Evolutionary conservation across 2,113 vertebrate genomes (phyloP).

Genomic region (Micromys minutus): DNA sequence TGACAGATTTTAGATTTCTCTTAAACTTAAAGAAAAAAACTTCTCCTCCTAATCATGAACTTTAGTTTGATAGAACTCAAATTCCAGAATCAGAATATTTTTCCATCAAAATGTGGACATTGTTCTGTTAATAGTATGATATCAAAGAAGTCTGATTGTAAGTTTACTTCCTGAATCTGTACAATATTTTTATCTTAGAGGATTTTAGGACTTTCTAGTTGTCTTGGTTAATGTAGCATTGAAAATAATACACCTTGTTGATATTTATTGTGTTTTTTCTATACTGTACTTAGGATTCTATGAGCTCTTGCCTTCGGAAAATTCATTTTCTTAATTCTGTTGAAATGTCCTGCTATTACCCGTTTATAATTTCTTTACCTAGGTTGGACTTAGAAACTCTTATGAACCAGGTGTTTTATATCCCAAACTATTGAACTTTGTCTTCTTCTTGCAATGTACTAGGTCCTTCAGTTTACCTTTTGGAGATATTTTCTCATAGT

Average conservation of each 20-base stretch:
- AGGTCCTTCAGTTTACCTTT: constrained; percentile 16
- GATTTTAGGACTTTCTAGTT: constrained; percentile 36
- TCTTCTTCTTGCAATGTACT: not conserved
- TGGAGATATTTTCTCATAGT: constrained; percentile 26
- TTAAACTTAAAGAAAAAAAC: not conserved
- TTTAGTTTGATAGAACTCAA: constrained; percentile 32
- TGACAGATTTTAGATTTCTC: constrained; percentile 39
- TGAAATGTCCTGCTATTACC: not conserved
- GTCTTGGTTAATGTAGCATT: constrained; percentile 2
- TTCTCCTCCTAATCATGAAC: constrained; percentile 2
- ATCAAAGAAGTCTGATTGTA: constrained; percentile 2
- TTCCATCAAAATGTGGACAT: constrained; percentile 17
- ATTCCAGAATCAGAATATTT: constrained; percentile 62
- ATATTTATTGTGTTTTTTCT: not conserved
- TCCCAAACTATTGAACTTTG: not conserved
- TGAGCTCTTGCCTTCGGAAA: not conserved
- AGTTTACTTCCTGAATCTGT: constrained; percentile 22
- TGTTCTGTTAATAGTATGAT: not conserved
- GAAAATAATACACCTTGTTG: not conserved
- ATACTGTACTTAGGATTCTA: constrained; percentile 5
- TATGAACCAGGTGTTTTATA: not conserved
- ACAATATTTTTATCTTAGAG: not conserved
- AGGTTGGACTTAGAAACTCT: constrained; percentile 38
- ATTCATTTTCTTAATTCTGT: constrained; percentile 43
- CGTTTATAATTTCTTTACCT: constrained; percentile 31